phyloP scores from a whole-genome alignment of 1,140 invertebrate genomes.

The Rhopalosiphum padi region DNA sequence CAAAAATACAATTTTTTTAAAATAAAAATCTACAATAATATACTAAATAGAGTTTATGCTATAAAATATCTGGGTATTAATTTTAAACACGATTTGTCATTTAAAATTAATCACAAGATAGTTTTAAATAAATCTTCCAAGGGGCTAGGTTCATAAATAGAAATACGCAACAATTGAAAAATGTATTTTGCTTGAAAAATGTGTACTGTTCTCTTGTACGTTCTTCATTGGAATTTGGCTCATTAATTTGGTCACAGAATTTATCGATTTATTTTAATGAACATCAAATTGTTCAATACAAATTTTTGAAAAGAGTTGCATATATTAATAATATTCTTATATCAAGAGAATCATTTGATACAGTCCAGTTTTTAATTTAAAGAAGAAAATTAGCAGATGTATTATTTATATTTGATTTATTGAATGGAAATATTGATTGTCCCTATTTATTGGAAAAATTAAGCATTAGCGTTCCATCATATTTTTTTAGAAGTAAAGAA shows the following conservation, averaged over 20 bases:
- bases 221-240: background rate
- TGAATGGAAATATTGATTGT: too few relatives aligned
- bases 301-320: too few relatives aligned
- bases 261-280: too few relatives aligned
- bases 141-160: background rate
- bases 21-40: background rate
- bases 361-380: too few relatives aligned
- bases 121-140: background rate
- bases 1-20: background rate
- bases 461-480: too few relatives aligned
- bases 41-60: background rate
- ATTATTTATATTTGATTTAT: too few relatives aligned
- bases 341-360: too few relatives aligned
- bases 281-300: too few relatives aligned
- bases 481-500: too few relatives aligned
- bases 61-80: background rate
- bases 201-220: background rate
- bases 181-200: background rate
- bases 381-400: too few relatives aligned
- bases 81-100: background rate
- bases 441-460: too few relatives aligned
- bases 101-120: background rate
- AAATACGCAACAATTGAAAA: background rate
- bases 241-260: background rate
- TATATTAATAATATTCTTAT: too few relatives aligned